phyloP scores from a whole-genome alignment of 2,797 vertebrate genomes.

The Numenius phaeopus region DNA sequence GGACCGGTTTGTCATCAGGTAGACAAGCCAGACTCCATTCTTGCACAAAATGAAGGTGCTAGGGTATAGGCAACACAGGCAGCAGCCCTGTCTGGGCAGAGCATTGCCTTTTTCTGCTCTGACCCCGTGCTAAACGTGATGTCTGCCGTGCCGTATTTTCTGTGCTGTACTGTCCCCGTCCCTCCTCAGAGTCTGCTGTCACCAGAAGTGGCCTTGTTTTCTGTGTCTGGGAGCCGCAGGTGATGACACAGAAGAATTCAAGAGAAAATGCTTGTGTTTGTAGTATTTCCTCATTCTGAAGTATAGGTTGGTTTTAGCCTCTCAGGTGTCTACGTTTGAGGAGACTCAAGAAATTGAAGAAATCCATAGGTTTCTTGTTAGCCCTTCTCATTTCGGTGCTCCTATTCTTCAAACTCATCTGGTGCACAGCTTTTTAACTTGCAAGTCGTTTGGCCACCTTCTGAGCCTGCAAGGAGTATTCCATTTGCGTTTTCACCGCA shows the following conservation, averaged over 20 bases:
- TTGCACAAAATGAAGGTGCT: neutral
- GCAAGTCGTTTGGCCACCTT: neutral
- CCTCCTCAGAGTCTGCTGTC: neutral
- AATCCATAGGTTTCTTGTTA: neutral
- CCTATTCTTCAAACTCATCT: neutral
- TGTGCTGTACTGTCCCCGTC: neutral
- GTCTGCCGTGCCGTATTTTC: neutral
- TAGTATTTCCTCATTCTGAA: neutral
- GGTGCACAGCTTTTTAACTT: neutral
- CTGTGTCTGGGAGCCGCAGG: neutral
- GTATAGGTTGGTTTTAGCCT: neutral
- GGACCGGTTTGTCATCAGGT: neutral
- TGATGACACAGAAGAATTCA: neutral
- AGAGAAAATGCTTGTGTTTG: neutral
- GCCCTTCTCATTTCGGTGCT: neutral
- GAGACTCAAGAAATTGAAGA: neutral
- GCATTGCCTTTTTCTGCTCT: neutral
- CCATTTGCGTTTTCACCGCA: neutral
- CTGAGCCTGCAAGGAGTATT: neutral
- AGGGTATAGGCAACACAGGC: neutral
- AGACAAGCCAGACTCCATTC: neutral
- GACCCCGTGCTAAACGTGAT: fast-evolving
- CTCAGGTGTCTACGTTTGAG: neutral
- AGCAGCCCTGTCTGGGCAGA: neutral
- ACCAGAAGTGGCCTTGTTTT: neutral